phyloP scores from a whole-genome alignment of 2,797 vertebrate genomes.

The Valencia hispanica region DNA sequence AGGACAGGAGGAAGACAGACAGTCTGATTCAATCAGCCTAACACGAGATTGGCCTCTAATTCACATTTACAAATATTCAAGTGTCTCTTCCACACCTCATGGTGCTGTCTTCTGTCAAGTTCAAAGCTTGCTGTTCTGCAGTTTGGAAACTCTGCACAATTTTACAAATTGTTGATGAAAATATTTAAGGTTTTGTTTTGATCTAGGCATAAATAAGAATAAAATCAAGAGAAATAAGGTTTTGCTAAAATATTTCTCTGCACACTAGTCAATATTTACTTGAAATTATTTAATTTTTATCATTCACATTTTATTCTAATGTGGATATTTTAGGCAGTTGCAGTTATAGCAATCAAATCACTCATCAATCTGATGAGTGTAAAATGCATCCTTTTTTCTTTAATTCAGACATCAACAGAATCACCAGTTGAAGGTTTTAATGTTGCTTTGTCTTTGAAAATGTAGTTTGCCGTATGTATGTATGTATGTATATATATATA shows the following conservation, averaged over 20 bases:
- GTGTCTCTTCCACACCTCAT: constrained; percentile 37
- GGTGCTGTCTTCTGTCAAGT: constrained; percentile 58
- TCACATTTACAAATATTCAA: constrained; percentile 79
- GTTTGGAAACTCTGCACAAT: constrained; percentile 1
- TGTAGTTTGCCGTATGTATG: too few species aligned
- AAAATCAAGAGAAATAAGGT: background rate
- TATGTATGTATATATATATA: too few species aligned
- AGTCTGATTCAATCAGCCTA: constrained; percentile 77
- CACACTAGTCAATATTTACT: background rate
- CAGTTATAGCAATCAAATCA: background rate
- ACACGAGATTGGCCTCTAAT: constrained; percentile 74
- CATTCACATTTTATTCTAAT: background rate
- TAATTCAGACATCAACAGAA: background rate
- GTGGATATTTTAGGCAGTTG: background rate
- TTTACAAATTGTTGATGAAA: constrained; percentile 13
- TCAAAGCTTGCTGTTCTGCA: constrained; percentile 20
- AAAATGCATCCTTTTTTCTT: background rate
- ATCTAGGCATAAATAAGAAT: background rate
- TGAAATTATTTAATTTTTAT: background rate
- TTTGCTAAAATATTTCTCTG: background rate
- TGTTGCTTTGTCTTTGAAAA: background rate
- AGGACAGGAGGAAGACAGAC: constrained; percentile 68
- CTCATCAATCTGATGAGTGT: background rate
- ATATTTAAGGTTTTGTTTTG: background rate
- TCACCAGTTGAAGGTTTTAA: background rate